These are phyloP conservation scores for Labeo rohita DNA, from an alignment of 2,113 vertebrate species.

Conservation along the genomic window DNA sequence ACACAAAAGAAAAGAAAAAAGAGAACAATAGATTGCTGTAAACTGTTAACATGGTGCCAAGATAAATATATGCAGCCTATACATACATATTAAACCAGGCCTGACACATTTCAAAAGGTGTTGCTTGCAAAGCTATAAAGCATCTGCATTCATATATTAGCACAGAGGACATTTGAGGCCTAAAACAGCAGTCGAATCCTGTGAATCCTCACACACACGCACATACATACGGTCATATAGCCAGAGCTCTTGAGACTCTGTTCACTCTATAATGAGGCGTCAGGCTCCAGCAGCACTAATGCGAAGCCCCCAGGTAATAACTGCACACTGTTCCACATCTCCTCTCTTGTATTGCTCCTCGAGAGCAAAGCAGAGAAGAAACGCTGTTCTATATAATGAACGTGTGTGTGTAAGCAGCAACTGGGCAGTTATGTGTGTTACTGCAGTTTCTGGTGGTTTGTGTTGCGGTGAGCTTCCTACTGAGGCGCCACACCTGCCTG, in stretches of 20 bases:
- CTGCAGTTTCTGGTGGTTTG: neutral
- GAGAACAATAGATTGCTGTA: neutral
- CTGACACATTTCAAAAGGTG: neutral
- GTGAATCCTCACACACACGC: neutral
- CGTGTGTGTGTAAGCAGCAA: neutral
- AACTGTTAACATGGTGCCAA: neutral
- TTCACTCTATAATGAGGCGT: slow-evolving; percentile 28
- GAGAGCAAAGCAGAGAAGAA: slow-evolving; percentile 14
- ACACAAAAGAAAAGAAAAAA: neutral
- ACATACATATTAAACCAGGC: neutral
- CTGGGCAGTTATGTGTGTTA: slow-evolving; percentile 2
- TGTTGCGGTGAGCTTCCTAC: neutral
- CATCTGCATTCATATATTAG: neutral
- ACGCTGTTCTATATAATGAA: slow-evolving; percentile 15
- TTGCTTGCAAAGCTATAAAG: neutral
- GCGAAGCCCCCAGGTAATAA: neutral
- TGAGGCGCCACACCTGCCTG: neutral
- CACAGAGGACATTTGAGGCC: neutral
- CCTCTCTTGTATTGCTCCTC: neutral
- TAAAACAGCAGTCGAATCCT: neutral
- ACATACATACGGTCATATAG: neutral
- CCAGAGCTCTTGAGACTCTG: slow-evolving; percentile 1
- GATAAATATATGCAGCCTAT: neutral
- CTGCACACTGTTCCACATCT: slow-evolving; percentile 16
- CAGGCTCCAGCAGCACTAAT: neutral